Percentiles rank a stretch among this genome's conserved stretches.
Conservation (phyloP, 2,797 vertebrate species). For the Lepus townsendii region DNA sequence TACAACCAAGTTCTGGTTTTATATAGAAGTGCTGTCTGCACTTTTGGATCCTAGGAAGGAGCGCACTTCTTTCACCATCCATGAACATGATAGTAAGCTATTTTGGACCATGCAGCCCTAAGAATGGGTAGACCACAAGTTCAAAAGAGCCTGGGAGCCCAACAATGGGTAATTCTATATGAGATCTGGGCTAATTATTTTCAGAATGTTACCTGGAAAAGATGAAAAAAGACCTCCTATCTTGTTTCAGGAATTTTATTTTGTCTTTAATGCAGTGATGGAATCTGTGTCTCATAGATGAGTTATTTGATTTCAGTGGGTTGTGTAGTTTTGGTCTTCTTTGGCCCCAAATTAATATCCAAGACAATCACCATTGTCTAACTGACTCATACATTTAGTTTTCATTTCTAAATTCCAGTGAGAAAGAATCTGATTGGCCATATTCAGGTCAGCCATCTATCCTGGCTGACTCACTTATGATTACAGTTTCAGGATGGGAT, state of each 20-base stretch:
- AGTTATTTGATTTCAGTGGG: conserved; percentile 10
- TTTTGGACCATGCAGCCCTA: not conserved
- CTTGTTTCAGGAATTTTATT: not conserved
- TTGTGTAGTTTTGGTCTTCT: not conserved
- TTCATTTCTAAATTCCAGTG: not conserved
- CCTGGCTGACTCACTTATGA: not conserved
- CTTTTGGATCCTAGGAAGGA: not conserved
- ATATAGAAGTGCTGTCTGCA: not conserved
- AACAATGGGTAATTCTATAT: not conserved
- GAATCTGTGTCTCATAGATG: not conserved
- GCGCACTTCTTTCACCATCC: not conserved
- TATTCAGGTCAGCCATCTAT: not conserved
- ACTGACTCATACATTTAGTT: not conserved
- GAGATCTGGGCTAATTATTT: not conserved
- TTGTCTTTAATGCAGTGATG: conserved; percentile 11
- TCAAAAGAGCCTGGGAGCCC: not conserved
- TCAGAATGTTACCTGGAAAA: not conserved
- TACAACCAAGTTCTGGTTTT: not conserved
- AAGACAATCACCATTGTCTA: not conserved
- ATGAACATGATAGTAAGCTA: not conserved
- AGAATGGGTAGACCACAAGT: not conserved
- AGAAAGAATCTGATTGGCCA: not conserved
- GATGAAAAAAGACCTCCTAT: not conserved
- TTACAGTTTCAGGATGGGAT: not conserved
- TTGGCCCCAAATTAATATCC: not conserved